Conservation (phyloP, 2,113 vertebrate species). For the Onychostoma macrolepis region DNA sequence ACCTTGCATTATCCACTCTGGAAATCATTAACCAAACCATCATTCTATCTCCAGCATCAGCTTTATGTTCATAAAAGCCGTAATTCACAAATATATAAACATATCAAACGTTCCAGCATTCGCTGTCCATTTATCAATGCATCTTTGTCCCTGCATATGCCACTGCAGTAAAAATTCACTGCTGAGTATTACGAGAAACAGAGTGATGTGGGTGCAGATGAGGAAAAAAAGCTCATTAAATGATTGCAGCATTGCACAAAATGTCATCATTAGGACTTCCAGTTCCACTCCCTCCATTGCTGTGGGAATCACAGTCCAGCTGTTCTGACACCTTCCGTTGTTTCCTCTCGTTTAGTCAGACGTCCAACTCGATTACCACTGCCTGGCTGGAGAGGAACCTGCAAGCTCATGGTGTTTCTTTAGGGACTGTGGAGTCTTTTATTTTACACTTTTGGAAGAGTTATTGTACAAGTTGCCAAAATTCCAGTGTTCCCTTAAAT, state of each 20-base stretch:
- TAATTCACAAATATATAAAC: conserved; percentile 15
- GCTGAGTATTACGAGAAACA: conserved; percentile 9
- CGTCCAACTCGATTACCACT: conserved; percentile 17
- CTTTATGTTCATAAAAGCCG: conserved; percentile 3
- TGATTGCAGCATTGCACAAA: conserved; percentile 32
- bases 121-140: background rate
- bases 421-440: background rate
- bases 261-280: conserved; percentile 38
- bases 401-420: conserved; percentile 8
- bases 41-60: background rate
- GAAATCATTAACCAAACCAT: conserved; percentile 33
- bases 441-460: background rate
- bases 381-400: background rate
- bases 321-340: conserved; percentile 29
- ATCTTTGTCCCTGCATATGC: background rate
- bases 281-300: conserved; percentile 6
- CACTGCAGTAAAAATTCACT: conserved; percentile 11
- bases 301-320: conserved; percentile 46
- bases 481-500: background rate
- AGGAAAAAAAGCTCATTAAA: conserved; percentile 37
- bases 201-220: conserved; percentile 11
- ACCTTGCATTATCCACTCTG: conserved; percentile 34
- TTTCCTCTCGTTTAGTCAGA: conserved; percentile 40
- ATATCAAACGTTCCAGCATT: background rate
- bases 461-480: background rate